Evolutionary conservation across 2,888 invertebrate genomes (phyloP).

Genomic region (Lumbricus terrestris): DNA sequence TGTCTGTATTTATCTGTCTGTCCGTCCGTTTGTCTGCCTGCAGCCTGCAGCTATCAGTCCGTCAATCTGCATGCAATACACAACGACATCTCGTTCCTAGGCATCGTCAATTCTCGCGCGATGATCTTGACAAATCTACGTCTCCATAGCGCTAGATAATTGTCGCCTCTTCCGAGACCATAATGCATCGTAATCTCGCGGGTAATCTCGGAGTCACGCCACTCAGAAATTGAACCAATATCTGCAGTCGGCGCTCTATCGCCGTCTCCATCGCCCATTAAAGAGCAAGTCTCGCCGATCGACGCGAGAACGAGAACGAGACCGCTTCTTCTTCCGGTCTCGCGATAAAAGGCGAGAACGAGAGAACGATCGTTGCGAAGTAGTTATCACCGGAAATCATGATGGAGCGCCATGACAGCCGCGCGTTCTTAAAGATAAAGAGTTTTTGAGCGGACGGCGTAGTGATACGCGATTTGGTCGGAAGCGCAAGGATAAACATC

Average conservation of each 20-base stretch:
- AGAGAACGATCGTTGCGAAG: conserved; percentile 3
- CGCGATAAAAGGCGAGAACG: background rate
- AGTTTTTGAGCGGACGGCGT: background rate
- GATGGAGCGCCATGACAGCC: conserved; percentile 3
- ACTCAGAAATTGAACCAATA: conserved; percentile 3
- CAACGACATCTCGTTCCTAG: background rate
- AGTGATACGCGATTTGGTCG: background rate
- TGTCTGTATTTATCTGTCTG: too few species aligned
- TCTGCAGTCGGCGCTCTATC: background rate
- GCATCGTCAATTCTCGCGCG: background rate
- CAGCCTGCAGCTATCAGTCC: background rate
- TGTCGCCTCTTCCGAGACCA: background rate
- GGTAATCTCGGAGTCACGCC: conserved; percentile 3
- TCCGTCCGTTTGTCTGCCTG: background rate
- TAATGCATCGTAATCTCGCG: background rate
- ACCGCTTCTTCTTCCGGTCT: background rate
- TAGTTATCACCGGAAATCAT: conserved; percentile 3
- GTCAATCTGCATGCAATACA: background rate
- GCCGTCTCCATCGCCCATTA: background rate
- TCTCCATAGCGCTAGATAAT: background rate
- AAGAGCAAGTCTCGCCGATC: background rate
- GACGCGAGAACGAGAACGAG: background rate
- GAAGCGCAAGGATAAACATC: background rate
- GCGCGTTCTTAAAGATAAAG: background rate
- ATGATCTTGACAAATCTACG: conserved; percentile 3